Conservation (phyloP, 2,888 invertebrate genomes). For the Netelia melanura region DNA sequence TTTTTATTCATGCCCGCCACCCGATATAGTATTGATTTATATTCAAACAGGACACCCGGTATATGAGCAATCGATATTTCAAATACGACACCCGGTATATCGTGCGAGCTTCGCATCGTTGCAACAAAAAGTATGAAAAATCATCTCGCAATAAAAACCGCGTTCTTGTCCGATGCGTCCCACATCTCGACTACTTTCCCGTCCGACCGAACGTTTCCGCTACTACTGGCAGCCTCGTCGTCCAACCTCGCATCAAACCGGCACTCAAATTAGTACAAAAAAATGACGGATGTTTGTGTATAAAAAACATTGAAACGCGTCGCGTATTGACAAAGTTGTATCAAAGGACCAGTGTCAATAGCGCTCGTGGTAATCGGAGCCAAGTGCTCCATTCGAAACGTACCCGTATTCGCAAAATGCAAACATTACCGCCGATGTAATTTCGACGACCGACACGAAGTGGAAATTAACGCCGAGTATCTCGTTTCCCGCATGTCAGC, state of each 20-base stretch:
- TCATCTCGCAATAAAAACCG: not conserved
- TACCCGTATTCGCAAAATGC: too few relatives aligned
- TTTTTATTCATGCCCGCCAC: too few relatives aligned
- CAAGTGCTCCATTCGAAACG: not conserved
- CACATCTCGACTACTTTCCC: constrained; percentile 34
- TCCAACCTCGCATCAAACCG: not conserved
- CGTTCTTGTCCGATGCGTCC: constrained; percentile 35
- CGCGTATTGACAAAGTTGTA: not conserved
- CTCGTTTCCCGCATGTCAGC: not conserved
- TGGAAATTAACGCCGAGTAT: too few relatives aligned
- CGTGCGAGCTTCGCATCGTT: not conserved
- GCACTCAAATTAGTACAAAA: not conserved
- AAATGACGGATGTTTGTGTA: not conserved
- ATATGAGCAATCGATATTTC: too few relatives aligned
- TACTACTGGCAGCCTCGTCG: constrained; percentile 41
- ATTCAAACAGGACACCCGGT: too few relatives aligned
- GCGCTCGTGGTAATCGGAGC: not conserved
- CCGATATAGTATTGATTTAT: too few relatives aligned
- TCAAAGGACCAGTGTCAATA: not conserved
- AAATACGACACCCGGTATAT: too few relatives aligned
- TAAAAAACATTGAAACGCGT: not conserved
- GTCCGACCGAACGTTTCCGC: constrained; percentile 33
- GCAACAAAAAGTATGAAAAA: constrained; percentile 27
- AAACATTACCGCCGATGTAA: too few relatives aligned
- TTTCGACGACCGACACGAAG: too few relatives aligned